Evolutionary conservation across 2,888 invertebrate species (phyloP).

Genomic region (Drosophila kanekoi): DNA sequence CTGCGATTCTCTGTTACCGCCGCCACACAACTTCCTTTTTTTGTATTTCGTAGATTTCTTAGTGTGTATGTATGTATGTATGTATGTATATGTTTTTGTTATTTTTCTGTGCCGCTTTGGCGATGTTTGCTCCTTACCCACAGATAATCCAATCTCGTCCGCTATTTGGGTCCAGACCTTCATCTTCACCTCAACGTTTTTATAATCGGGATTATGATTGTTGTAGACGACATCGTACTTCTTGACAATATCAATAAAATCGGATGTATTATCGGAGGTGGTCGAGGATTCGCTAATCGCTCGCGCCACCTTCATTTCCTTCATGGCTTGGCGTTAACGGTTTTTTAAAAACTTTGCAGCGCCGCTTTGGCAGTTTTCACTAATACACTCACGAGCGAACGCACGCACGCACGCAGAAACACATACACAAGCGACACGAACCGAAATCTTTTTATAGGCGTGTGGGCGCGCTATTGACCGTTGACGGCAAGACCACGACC

Average conservation of each 20-base stretch:
- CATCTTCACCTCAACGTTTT: constrained; percentile 84
- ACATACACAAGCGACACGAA: constrained; percentile 20
- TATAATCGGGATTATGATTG: constrained; percentile 84
- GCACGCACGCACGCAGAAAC: constrained; percentile 21
- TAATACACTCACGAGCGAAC: constrained; percentile 14
- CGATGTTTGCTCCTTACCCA: constrained; percentile 76
- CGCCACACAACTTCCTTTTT: constrained; percentile 54
- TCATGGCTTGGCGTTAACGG: constrained; percentile 61
- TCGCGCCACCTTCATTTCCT: constrained; percentile 78
- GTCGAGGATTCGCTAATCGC: constrained; percentile 83
- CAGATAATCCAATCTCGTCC: constrained; percentile 84
- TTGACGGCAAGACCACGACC: constrained; percentile 44
- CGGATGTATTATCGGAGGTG: constrained; percentile 83
- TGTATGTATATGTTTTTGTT: constrained; percentile 17
- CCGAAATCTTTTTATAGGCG: constrained; percentile 63
- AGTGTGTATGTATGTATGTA: constrained; percentile 6
- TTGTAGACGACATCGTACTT: constrained; percentile 84
- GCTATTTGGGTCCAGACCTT: constrained; percentile 84
- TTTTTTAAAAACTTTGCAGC: constrained; percentile 41
- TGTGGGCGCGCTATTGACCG: constrained; percentile 63
- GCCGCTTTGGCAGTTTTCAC: constrained; percentile 17
- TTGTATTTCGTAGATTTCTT: constrained; percentile 30
- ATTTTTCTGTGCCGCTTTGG: constrained; percentile 19
- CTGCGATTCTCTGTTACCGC: constrained; percentile 46
- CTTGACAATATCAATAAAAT: constrained; percentile 85